Base-by-base conservation (phyloP, 2,888 invertebrate species). In the Adelphocoris suturalis region DNA sequence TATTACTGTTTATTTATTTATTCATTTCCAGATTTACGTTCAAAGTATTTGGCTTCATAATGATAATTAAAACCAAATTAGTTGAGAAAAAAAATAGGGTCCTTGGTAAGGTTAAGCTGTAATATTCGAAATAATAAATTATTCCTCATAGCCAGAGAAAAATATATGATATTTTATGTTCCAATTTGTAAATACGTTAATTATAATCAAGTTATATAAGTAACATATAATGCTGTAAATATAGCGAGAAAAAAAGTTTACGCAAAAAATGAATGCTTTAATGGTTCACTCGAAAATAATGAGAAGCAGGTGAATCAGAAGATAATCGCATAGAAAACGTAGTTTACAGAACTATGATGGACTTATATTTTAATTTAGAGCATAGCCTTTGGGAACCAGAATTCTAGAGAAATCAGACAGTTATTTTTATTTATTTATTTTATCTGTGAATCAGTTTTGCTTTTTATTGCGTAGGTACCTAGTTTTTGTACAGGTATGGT, bases 271-370 rank as follows among this genome's bases (percentile, higher is more conserved):
- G 52, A 82, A 82, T 82, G 82, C 82, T 82, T 82, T 82, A 82
- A 82, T 52, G 82, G 47, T 82, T 82, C 52, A 46, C 78, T 90
- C 52, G 68, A 84, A 75, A 76, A 52, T 55, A 28, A 80, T 27
- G 81, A 89, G 75, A 86, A 68, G 19, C 57, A 68, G 68, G 48
- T 68, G 37, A 68, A 86, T 75, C 16, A 23, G 76, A 61, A 28
- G 86, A 86, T 86, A 86, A 86, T 68, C 75, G 86, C 68, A 86
- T 86, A 86, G 86, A 61, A 85, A 68, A 86, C 19, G 46, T 86
- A 86, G 86, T 76, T 23, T 86, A 86, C 27, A 68, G 7, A 47
- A 86, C 75, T 68, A 86, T 47, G 86, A 75, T 75, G 86, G 86
- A 86, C 86, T 86, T 86, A 85, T 37, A 46, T 86, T 86, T 47